Evolutionary conservation across 2,113 vertebrate species (phyloP).

Genomic region (Scatophagus argus): DNA sequence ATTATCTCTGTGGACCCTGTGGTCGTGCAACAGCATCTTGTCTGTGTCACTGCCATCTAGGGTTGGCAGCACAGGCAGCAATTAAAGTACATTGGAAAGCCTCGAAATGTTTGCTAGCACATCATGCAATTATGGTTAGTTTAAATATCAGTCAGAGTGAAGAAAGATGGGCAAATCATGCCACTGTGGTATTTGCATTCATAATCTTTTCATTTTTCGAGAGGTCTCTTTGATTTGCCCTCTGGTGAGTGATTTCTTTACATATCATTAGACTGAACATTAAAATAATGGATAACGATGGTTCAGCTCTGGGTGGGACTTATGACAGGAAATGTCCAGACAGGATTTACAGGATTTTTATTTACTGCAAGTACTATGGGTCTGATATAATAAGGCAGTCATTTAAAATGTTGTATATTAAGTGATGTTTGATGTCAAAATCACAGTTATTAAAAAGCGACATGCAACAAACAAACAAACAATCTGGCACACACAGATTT

Average conservation of each 20-base stretch:
- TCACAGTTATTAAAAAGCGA: conserved; percentile 14
- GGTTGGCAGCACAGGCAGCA: conserved; percentile 70
- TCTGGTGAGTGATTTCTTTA: conserved; percentile 6
- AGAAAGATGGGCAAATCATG: conserved; percentile 59
- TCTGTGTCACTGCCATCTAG: conserved; percentile 68
- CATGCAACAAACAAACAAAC: not conserved
- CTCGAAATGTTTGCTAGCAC: conserved; percentile 73
- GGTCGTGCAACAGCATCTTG: conserved; percentile 55
- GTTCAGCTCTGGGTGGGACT: conserved; percentile 4
- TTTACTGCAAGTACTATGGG: not conserved
- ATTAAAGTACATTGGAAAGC: conserved; percentile 70
- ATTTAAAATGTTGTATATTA: conserved; percentile 19
- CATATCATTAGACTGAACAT: conserved; percentile 6
- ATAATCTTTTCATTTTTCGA: conserved; percentile 44
- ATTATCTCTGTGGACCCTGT: conserved; percentile 52
- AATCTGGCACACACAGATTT: conserved; percentile 8
- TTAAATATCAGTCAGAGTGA: conserved; percentile 72
- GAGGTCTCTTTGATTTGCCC: conserved; percentile 17
- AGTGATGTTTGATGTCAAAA: conserved; percentile 24
- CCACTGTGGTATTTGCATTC: conserved; percentile 47
- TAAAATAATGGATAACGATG: conserved; percentile 15
- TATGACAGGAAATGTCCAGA: conserved; percentile 34
- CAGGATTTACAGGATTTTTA: conserved; percentile 28
- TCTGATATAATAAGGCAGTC: not conserved
- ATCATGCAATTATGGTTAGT: conserved; percentile 79